Base-by-base conservation (phyloP, 2,797 vertebrate genomes). In the Enteromius radiatus region DNA sequence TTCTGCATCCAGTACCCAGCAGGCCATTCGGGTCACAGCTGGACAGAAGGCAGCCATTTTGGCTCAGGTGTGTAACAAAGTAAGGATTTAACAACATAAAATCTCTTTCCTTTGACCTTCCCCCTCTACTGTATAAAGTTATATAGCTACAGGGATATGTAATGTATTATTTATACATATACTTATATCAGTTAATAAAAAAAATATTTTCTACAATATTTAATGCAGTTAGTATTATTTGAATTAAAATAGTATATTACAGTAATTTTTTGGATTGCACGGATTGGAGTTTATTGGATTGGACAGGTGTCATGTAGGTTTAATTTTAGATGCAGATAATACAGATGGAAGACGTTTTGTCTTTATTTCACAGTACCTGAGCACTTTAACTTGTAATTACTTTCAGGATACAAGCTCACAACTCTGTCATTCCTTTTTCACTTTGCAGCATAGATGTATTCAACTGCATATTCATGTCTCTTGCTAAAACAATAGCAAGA, bases 31-130 rank as follows among this genome's bases (percentile, higher is more conserved):
- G 89, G 96, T 99, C 83, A 98, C 97, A 84, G 96, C 97, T 45
- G 97, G 98, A 85, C 98, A 98, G 91, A 99, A 99, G 90, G 97
- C 97, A 0, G 95, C 97, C 86, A 94, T 99, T n/a, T 92, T 99
- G 90, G 95, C 97, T 86, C 98, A 99, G 97, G 98, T 99, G 91
- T 91, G 90, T 87, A 14, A 65, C 26, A 73, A 49, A 28, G 77
- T 31, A 63, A 31, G 38, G 19, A 38, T 36, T 74, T 33, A 11
- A 31, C 10, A 15, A n/a, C 6, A 52, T 19, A 61, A 41, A 7
- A 76, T 67, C 10, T 63, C 28, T 76, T 26, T 61, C 4, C 12
- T 12, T 54, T 38, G 4, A 28, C 47, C 8, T 56, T 38, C 12
- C 7, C 6, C 2, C 4, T 38, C 31, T 54, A 15, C 6, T 23